Percentiles rank a stretch among this genome's conserved stretches.
These are phyloP conservation scores for Trachemys scripta DNA, from an alignment of 2,113 vertebrate genomes.

Conservation along the genomic window DNA sequence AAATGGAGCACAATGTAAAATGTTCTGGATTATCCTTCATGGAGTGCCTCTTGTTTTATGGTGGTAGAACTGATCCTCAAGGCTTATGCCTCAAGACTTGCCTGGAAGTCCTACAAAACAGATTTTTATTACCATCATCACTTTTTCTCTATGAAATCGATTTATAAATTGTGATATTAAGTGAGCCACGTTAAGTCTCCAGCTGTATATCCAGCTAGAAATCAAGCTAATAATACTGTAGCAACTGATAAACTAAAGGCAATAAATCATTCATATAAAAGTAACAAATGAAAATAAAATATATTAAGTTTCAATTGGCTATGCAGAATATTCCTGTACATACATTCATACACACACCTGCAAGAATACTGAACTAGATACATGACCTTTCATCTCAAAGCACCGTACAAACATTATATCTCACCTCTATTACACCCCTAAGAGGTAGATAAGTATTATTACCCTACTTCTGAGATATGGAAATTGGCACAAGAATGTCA, in stretches of 20 bases:
- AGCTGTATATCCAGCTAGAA: neutral
- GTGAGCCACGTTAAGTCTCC: neutral
- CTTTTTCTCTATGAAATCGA: neutral
- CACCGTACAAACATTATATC: constrained; percentile 26
- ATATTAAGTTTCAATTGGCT: neutral
- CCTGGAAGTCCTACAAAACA: constrained; percentile 30
- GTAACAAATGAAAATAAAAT: neutral
- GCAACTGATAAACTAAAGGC: neutral
- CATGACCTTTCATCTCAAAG: neutral
- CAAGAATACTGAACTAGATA: neutral
- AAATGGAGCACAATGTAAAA: neutral
- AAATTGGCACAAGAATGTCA: neutral
- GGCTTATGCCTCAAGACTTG: constrained; percentile 6
- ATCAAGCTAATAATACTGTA: constrained; percentile 7
- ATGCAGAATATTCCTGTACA: fast-evolving
- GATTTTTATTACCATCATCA: neutral
- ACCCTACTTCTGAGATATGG: constrained; percentile 8
- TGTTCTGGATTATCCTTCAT: constrained; percentile 7
- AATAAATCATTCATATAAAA: neutral
- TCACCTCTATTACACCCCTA: neutral
- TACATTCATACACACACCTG: fast-evolving
- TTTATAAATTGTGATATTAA: constrained; percentile 31
- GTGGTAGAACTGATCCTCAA: neutral
- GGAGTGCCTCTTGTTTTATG: neutral
- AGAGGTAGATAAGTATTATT: neutral